phyloP scores from a whole-genome alignment of 2,888 invertebrate genomes.

The Lochmaea crataegi region DNA sequence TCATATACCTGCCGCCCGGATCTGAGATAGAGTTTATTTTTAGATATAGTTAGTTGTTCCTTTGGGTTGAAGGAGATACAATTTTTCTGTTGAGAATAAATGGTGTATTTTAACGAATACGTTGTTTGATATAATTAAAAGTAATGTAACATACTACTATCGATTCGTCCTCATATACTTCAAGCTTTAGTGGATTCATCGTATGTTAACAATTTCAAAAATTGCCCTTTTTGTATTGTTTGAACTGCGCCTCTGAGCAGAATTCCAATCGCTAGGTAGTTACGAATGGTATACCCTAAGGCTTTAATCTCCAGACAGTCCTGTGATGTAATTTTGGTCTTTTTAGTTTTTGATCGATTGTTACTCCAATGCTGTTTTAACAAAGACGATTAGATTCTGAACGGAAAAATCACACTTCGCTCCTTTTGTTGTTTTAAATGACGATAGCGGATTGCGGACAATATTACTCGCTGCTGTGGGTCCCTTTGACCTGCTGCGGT shows the following conservation, averaged over 20 bases:
- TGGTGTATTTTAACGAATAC: no score
- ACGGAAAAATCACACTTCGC: background rate
- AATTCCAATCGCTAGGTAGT: constrained; percentile 15
- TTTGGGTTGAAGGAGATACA: no score
- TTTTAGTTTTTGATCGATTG: constrained; percentile 12
- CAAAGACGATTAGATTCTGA: constrained; percentile 17
- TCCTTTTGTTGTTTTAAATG: background rate
- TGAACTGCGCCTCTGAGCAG: background rate
- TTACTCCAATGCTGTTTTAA: constrained; percentile 17
- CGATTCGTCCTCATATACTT: no score
- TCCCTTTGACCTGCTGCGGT: constrained; percentile 8
- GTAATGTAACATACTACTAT: no score
- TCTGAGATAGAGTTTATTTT: no score
- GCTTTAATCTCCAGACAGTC: constrained; percentile 27
- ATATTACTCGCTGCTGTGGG: constrained; percentile 4
- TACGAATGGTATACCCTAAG: constrained; percentile 15
- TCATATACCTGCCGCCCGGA: no score
- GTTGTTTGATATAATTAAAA: no score
- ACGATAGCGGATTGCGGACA: background rate
- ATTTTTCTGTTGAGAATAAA: no score
- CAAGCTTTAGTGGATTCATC: no score
- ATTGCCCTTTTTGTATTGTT: background rate
- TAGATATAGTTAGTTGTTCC: no score
- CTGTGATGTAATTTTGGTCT: constrained; percentile 19
- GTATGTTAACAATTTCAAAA: no score